Evolutionary conservation across 2,888 invertebrate species (phyloP), one percentile per base, ranked within the genome.

Genomic region (Rotaria magnacalcarata): DNA sequence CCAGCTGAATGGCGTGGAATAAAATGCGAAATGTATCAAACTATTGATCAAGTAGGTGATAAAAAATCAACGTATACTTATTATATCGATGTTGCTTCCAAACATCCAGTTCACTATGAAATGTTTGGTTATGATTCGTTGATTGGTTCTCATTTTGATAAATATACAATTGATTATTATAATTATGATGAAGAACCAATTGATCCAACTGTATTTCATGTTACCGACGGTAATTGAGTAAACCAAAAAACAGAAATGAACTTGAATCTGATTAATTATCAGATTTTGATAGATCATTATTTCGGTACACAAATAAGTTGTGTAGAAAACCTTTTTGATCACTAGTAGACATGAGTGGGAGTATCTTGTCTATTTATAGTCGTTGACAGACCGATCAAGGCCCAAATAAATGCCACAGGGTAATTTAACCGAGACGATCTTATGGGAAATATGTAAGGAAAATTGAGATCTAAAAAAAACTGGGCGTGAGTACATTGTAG

Each of bases 61-160:
- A 96, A 96, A 91, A 92, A 93, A 67, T 96, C 95, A 92, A 95
- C 94, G 87, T 97, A 96, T 90, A 94, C 94, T 0, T 93, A 96
- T 92, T 96, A 96, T 95, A 93, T 96, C 85, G 93, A 94, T 74
- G 21, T 56, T 21, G 75, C 21, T 58, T 87, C 27, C 4, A 80
- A 86, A 14, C 52, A 87, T 43, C 93, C 95, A 16, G 93, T 95
- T 84, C 93, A 93, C 87, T 97, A 96, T 90, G 96, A 96, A 92
- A 97, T 97, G 97, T 94, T 94, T 89, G 97, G 97, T 0, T 97
- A 93, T 91, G 96, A 97, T 90, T 93, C 94, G 0, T 92, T 97
- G 0, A 92, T 97, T n/a, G 96, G 96, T 0, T 96, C 96, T 0
- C 97, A 97, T 91, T 97, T 95, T 90, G 97, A 97, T 91, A 96